Evolutionary conservation across 2,888 invertebrate species (phyloP).

Genomic region (Sarcophaga subvicina): DNA sequence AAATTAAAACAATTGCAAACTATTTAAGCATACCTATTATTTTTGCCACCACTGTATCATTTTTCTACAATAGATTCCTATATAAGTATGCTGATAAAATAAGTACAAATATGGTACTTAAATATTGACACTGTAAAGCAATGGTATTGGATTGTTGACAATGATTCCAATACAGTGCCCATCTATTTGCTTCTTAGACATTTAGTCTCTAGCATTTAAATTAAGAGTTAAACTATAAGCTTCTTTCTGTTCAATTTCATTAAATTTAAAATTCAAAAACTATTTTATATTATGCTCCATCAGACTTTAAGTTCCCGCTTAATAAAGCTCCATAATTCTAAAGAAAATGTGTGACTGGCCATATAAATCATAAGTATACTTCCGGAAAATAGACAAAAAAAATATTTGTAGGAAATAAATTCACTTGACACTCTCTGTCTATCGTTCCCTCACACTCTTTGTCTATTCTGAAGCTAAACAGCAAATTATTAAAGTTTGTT

Average conservation of each 20-base stretch:
- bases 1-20: too few species aligned
- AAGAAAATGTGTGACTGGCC: not conserved
- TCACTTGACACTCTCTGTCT: too few species aligned
- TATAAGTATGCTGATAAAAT: not conserved
- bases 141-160: not conserved
- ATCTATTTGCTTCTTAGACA: not conserved
- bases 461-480: too few species aligned
- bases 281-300: too few species aligned
- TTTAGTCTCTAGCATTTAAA: not conserved
- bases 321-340: too few species aligned
- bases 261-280: too few species aligned
- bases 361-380: not conserved
- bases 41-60: not conserved
- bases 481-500: too few species aligned
- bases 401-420: too few species aligned
- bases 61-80: not conserved
- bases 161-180: not conserved
- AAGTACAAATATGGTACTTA: conserved; percentile 8
- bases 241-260: too few species aligned
- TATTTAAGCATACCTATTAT: not conserved
- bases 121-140: conserved; percentile 7
- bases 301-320: too few species aligned
- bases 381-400: not conserved
- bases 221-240: too few species aligned
- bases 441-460: too few species aligned